Evolutionary conservation across 2,113 vertebrate species (phyloP).

Genomic region (Morone chrysops): DNA sequence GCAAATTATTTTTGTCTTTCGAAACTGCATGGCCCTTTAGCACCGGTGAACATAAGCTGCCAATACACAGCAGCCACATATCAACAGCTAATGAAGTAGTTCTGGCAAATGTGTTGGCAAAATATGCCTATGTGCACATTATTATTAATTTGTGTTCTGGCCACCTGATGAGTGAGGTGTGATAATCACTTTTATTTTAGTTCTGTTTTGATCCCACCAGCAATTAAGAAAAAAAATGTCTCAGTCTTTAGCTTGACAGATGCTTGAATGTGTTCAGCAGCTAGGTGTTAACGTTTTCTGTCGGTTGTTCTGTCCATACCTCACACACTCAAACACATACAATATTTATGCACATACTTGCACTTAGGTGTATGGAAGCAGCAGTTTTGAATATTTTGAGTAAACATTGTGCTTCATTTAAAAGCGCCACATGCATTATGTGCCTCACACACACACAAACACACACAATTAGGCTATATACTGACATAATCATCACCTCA

Average conservation of each 20-base stretch:
- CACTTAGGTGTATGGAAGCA: not conserved
- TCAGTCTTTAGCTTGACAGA: not conserved
- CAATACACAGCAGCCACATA: conserved; percentile 5
- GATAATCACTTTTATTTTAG: not conserved
- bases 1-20: conserved; percentile 11
- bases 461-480: not conserved
- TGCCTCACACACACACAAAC: not conserved
- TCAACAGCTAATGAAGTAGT: not conserved
- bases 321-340: not conserved
- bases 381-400: not conserved
- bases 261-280: not conserved
- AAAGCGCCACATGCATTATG: not conserved
- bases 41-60: not conserved
- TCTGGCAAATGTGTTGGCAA: not conserved
- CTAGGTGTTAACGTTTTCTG: not conserved
- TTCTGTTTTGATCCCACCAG: not conserved
- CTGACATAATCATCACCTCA: conserved; percentile 38
- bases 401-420: not conserved
- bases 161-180: not conserved
- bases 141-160: not conserved
- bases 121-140: not conserved
- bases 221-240: not conserved
- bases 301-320: too few species aligned
- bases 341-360: not conserved
- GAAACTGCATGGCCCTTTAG: not conserved